phyloP scores from a whole-genome alignment of 2,113 vertebrate species.

The Colistium nudipinnis region DNA sequence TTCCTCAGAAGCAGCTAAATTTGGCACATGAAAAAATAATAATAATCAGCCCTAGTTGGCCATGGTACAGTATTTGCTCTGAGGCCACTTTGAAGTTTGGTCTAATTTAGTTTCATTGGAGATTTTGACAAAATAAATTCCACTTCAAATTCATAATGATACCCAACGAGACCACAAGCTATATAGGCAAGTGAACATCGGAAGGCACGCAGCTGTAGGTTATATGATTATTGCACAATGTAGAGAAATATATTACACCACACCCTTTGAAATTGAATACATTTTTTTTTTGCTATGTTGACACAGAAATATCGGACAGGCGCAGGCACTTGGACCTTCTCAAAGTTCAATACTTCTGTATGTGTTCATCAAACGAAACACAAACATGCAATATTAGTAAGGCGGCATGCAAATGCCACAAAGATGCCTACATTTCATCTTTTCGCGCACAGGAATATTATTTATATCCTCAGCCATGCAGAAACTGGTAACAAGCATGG shows the following conservation, averaged over 20 bases:
- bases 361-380: background rate
- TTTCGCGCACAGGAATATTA: background rate
- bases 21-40: too few species aligned
- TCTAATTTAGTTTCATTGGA: too few species aligned
- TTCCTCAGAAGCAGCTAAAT: background rate
- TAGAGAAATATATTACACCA: background rate
- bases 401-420: background rate
- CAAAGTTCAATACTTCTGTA: background rate
- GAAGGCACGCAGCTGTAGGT: background rate
- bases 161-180: background rate
- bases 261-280: too few species aligned
- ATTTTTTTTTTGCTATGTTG: too few species aligned
- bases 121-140: conserved; percentile 3
- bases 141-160: background rate
- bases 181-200: background rate
- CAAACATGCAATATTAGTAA: background rate
- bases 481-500: background rate
- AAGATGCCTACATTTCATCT: background rate
- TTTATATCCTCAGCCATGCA: background rate
- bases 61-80: too few species aligned
- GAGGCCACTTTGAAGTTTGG: too few species aligned
- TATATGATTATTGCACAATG: background rate
- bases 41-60: too few species aligned
- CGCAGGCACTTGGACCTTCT: too few species aligned
- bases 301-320: too few species aligned